Evolutionary conservation across 2,797 vertebrate species (phyloP).

Genomic region (Phrynocephalus guinanensis): DNA sequence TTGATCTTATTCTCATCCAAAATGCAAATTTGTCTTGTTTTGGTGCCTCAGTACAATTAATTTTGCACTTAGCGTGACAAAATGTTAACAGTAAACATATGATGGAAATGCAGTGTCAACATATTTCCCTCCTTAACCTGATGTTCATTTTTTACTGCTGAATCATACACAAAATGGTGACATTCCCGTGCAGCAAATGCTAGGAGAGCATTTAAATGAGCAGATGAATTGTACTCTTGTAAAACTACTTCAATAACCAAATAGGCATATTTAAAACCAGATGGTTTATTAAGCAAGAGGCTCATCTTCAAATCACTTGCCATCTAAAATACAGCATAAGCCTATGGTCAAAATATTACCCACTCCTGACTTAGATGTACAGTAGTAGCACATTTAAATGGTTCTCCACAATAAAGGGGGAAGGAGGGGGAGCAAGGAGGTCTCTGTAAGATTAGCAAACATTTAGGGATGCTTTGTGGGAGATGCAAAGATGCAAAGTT

Average conservation of each 20-base stretch:
- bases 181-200: neutral
- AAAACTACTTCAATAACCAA: neutral
- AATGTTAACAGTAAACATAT: conserved; percentile 32
- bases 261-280: neutral
- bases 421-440: too few relatives aligned
- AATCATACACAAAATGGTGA: neutral
- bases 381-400: neutral
- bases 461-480: too few relatives aligned
- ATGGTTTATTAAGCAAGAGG: neutral
- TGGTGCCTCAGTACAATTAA: conserved; percentile 17
- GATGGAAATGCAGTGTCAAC: conserved; percentile 26
- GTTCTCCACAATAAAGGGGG: neutral
- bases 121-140: neutral
- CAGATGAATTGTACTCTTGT: neutral
- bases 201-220: conserved; percentile 20
- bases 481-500: too few relatives aligned
- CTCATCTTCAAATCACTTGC: neutral
- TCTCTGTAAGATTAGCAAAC: neutral
- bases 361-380: neutral
- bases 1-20: conserved; percentile 18
- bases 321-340: neutral
- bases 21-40: conserved; percentile 31
- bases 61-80: conserved; percentile 10
- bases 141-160: neutral
- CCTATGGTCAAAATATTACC: neutral